phyloP scores from a whole-genome alignment of 92 coral and sea anemone genomes.

The Blastomussa wellsi region DNA sequence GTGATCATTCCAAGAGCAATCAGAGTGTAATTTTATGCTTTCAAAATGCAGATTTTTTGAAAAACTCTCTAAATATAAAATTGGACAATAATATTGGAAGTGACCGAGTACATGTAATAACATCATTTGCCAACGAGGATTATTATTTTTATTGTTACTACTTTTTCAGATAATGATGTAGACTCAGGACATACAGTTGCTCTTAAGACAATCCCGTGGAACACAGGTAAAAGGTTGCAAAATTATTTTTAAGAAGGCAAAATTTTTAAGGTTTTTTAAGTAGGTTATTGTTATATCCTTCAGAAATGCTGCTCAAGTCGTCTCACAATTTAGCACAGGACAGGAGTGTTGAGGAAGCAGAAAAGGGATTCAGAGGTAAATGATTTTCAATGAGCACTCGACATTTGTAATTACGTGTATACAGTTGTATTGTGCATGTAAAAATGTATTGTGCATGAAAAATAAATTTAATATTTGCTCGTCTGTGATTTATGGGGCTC shows the following conservation, averaged over 20 bases:
- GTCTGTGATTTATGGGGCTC: no score
- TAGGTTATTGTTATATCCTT: neutral
- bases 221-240: slow-evolving; percentile 43
- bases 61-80: no score
- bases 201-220: slow-evolving; percentile 69
- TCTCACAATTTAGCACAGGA: slow-evolving; percentile 36
- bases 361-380: slow-evolving; percentile 70
- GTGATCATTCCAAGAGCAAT: no score
- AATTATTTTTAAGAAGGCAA: no score
- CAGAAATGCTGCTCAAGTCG: slow-evolving; percentile 56
- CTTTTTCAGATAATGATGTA: slow-evolving; percentile 36
- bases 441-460: no score
- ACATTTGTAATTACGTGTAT: neutral
- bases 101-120: no score
- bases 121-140: neutral
- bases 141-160: neutral
- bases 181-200: slow-evolving; percentile 57
- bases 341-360: slow-evolving; percentile 77
- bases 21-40: no score
- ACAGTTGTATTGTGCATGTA: neutral
- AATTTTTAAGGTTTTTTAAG: no score
- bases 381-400: neutral
- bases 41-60: no score
- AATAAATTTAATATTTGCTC: no score
- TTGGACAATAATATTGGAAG: no score